Evolutionary conservation across 2,797 vertebrate species (phyloP).

Genomic region (Micropoecilia bifurca): DNA sequence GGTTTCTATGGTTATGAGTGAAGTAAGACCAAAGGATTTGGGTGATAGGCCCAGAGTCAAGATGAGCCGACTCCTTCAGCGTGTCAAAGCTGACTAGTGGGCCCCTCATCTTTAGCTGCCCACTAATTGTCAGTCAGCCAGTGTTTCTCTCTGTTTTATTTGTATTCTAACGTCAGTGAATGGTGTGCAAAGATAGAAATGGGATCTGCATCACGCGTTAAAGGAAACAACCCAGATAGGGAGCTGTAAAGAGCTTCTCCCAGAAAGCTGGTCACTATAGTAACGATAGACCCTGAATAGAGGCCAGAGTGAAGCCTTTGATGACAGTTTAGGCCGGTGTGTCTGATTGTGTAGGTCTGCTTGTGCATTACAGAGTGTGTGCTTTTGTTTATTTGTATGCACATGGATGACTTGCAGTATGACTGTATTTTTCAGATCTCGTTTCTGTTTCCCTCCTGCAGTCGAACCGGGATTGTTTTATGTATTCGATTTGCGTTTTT

Average conservation of each 20-base stretch:
- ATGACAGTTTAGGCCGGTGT: conserved; percentile 65
- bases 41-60: conserved; percentile 50
- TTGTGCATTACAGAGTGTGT: conserved; percentile 54
- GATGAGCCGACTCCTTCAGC: conserved; percentile 44
- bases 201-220: conserved; percentile 69
- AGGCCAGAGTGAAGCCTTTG: conserved; percentile 72
- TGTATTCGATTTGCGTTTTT: conserved; percentile 58
- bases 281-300: conserved; percentile 74
- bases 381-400: conserved; percentile 41
- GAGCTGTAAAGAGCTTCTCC: conserved; percentile 68
- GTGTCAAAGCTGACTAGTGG: conserved; percentile 59
- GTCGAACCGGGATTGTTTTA: conserved; percentile 27
- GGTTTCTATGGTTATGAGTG: conserved; percentile 51
- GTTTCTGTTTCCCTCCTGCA: conserved; percentile 7
- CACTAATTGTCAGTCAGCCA: conserved; percentile 71
- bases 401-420: conserved; percentile 45
- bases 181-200: conserved; percentile 70
- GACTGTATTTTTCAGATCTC: conserved; percentile 6
- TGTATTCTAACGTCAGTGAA: conserved; percentile 65
- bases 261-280: conserved; percentile 74
- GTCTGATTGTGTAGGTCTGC: conserved; percentile 36
- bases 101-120: conserved; percentile 58
- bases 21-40: conserved; percentile 51
- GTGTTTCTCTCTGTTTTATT: conserved; percentile 72
- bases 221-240: conserved; percentile 66